A percentile compares a stretch with the other conserved stretches of the same genome.
These are phyloP conservation scores for Notarius lentiginosus DNA, from an alignment of 2,113 vertebrate species.

Conservation along the genomic window DNA sequence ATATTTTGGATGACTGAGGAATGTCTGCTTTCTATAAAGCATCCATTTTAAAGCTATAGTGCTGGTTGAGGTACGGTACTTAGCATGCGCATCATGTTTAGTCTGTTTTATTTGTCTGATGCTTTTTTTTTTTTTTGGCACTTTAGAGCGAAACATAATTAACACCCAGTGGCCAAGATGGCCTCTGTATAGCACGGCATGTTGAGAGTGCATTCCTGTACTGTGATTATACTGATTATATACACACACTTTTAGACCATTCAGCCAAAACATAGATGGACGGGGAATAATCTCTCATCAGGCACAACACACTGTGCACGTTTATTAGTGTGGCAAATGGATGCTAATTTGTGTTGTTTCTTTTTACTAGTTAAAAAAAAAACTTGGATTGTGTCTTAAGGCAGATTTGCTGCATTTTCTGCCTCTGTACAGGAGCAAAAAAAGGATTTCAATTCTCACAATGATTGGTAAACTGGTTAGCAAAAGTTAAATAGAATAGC, in stretches of 20 bases:
- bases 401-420: conserved; percentile 59
- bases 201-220: conserved; percentile 19
- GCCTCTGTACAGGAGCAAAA: conserved; percentile 42
- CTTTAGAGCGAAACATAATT: conserved; percentile 26
- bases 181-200: conserved; percentile 10
- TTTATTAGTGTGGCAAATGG: conserved; percentile 62
- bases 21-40: neutral
- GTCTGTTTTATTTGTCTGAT: neutral
- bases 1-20: neutral
- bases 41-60: neutral
- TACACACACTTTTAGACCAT: conserved; percentile 21
- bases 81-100: conserved; percentile 1
- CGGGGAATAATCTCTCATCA: conserved; percentile 38
- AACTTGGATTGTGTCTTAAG: conserved; percentile 54
- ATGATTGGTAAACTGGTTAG: neutral
- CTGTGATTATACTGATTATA: conserved; percentile 17
- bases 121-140: neutral
- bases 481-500: no score
- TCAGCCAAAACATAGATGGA: neutral
- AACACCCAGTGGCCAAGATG: conserved; percentile 13
- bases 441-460: neutral
- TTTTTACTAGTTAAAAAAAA: conserved; percentile 20
- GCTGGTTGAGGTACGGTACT: neutral
- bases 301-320: conserved; percentile 65
- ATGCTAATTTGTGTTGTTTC: conserved; percentile 25